phyloP scores from a whole-genome alignment of 2,797 vertebrate species.

The Mallotus villosus region DNA sequence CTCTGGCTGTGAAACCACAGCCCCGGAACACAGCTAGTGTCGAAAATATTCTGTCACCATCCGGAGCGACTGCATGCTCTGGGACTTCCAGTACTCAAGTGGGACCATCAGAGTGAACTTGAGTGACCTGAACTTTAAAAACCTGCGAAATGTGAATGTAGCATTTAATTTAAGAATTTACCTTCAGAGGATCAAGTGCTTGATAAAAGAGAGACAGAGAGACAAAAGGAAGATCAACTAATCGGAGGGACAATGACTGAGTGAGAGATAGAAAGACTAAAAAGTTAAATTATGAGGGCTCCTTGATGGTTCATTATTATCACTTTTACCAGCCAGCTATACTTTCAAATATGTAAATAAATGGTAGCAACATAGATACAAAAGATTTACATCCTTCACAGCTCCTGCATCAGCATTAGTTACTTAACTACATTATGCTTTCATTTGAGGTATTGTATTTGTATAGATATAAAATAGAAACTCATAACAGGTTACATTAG shows the following conservation, averaged over 20 bases:
- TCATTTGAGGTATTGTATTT: slow-evolving; percentile 78
- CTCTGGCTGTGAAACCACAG: not conserved
- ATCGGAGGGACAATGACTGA: not conserved
- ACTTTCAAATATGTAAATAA: slow-evolving; percentile 74
- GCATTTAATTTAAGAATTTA: slow-evolving; percentile 66
- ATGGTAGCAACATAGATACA: slow-evolving; percentile 68
- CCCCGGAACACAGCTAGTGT: not conserved
- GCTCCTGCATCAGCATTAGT: slow-evolving; percentile 77
- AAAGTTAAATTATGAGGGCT: not conserved
- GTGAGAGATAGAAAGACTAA: not conserved
- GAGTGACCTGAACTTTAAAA: slow-evolving; percentile 77
- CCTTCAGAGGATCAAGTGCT: slow-evolving; percentile 68
- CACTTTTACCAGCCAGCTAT: slow-evolving; percentile 12
- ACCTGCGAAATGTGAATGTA: slow-evolving; percentile 92
- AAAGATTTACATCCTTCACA: slow-evolving; percentile 72
- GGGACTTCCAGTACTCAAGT: not conserved
- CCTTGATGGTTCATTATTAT: slow-evolving; percentile 1
- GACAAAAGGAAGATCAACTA: not conserved
- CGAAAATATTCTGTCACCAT: not conserved
- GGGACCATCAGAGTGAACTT: slow-evolving; percentile 53
- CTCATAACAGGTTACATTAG: not conserved
- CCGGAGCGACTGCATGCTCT: slow-evolving; percentile 6
- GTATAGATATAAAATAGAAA: slow-evolving; percentile 65
- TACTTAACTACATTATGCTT: slow-evolving; percentile 76
- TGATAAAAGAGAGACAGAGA: slow-evolving; percentile 16